phyloP scores from a whole-genome alignment of 1,140 invertebrate genomes.

The Melanaphis sacchari region DNA sequence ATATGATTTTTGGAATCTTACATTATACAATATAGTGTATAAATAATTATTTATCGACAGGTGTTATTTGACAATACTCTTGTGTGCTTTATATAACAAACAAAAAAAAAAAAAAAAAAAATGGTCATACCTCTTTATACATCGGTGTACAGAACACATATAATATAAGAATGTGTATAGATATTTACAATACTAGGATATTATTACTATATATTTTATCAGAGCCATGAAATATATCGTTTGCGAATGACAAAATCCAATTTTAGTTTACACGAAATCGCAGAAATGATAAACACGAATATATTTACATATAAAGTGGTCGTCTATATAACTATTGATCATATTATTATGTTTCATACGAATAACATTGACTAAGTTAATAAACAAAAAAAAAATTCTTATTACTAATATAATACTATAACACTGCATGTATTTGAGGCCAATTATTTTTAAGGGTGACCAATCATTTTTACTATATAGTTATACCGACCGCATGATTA shows the following conservation, averaged over 20 bases:
- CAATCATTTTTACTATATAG: neutral
- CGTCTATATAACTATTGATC: neutral
- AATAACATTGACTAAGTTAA: neutral
- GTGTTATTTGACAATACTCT: neutral
- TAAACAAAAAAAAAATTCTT: neutral
- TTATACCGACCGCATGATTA: neutral
- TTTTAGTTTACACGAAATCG: neutral
- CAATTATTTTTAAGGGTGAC: neutral
- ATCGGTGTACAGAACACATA: neutral
- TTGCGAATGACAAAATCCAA: neutral
- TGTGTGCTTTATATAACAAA: neutral
- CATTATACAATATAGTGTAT: too few species aligned
- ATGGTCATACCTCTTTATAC: neutral
- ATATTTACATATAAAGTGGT: neutral
- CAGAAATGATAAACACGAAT: neutral
- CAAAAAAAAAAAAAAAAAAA: neutral
- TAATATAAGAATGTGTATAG: neutral
- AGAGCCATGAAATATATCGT: neutral
- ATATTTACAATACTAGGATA: neutral
- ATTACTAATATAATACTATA: neutral
- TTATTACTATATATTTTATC: neutral
- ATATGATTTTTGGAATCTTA: neutral
- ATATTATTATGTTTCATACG: neutral
- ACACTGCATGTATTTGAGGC: neutral
- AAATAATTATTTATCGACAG: slow-evolving; percentile 1